Base-by-base conservation (phyloP, 2,888 invertebrate genomes). In the Molanna angustata region DNA sequence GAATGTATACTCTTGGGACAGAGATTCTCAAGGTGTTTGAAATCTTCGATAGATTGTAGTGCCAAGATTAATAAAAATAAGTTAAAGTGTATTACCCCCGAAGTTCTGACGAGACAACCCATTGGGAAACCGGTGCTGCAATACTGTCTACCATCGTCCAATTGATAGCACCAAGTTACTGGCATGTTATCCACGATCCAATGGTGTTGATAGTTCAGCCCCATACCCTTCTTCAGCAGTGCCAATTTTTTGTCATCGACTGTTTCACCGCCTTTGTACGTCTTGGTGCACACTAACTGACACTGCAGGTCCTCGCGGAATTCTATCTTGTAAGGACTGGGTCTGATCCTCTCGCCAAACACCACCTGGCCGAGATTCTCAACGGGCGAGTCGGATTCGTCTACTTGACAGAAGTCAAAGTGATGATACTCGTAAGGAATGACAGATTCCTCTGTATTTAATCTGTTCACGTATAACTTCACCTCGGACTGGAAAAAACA, bases 121-220 rank as follows among this genome's bases (percentile, higher is more conserved):
- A 99, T 94, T 1, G 97, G 97, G 70, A 99, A 99, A 7, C 98
- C 97, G 35, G 92, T 93, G 58, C 90, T 90, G 69, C 99, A 99
- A 67, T 88, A 93, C 56, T 84, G 85, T 61, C 83, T 82, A 13
- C 79, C 79, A 62, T 84, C 85, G 56, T 88, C 85, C 50, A 84
- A 66, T 39, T 72, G 74, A 69, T 94, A 95, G 70, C 99, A 99
- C 90, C 94, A 97, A 0, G 98, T 97, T 1, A 99, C 91, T 0
- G 99, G 99, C 97, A 99, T 97, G 69, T 99, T 99, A 73, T 99
- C 99, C 58, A 93, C 82, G 64, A 94, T 93, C 98, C 98, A 99
- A 71, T 99, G 98, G 72, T 99, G 98, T 65, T 97, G 94, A 71
- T 99, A 99, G 70, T 97, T 97, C 48, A 95, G 77, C 54, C 88